Base-by-base conservation (phyloP, 2,113 vertebrate species). In the Phyllostomus discolor region DNA sequence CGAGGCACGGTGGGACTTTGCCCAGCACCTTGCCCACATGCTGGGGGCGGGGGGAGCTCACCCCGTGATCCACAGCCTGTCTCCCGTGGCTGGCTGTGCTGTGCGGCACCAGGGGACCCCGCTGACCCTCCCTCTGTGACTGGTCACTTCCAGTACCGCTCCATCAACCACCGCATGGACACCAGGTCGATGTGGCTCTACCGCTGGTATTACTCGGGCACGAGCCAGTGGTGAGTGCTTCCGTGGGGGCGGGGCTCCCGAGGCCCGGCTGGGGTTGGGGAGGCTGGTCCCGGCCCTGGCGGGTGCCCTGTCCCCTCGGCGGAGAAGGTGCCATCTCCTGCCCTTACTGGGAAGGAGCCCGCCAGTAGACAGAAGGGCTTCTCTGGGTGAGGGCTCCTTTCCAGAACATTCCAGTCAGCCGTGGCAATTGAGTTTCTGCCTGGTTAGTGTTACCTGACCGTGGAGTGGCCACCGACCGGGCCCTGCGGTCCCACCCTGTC, bases 91-190 rank as follows among this genome's bases (percentile, higher is more conserved):
- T 22, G 46, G 54, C 69, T 10, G 72, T 24, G 26, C 16, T 0
- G 84, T 20, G 54, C 0, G 16, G 83, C 64, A 0, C 38, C 0
- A 7, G 35, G 83, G 59, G 66, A 16, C 22, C 1, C 31, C n/a
- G 78, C 48, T 91, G 81, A 54, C 0, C 2, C 2, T 1, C 59
- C 38, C 46, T 35, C 64, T 83, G 43, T 78, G 31, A 1, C 16
- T n/a, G 3, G 75, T 10, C 35, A 0, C 75, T 48, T 90, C 12
- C 95, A 99, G 99, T 99, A 99, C 97, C 99, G 99, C 31, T 99
- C 99, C 93, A 99, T 99, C 96, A 99, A 99, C 97, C 99, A 99
- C 97, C 99, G 99, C 2, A 98, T 99, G 96, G 99, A 99, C 46
- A 95, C 98, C 41, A 67, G 88, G 33, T 99, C 99, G 0, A 96